Base-by-base conservation (phyloP, 2,888 invertebrate genomes). In the Hyalella azteca region DNA sequence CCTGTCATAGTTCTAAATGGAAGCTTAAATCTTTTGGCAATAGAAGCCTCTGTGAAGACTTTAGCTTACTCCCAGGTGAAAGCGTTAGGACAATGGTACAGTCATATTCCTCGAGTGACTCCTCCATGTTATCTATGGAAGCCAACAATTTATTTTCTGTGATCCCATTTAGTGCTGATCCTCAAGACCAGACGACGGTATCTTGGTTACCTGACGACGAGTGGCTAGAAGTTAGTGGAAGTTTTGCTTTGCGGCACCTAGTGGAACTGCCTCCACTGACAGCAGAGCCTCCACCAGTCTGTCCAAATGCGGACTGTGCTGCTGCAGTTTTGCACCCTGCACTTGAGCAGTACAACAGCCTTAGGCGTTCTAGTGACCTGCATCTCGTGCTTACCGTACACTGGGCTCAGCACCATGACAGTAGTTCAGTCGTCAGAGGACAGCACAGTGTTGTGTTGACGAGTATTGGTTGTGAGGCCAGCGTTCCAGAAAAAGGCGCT, bases 371-470 rank as follows among this genome's bases (percentile, higher is more conserved):
- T 26, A 80, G 78, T 41, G 78, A 40, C 29, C 50, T 83, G 22
- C 80, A 81, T 49, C 78, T 81, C 79, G 83, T 83, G 19, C 60
- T 80, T 1, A 80, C 81, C 7, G 77, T 81, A 15, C 48, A 76
- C 11, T 83, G 83, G 83, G 26, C 22, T 7, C 3, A 22, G 29
- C 29, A 9, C 15, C 26, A 29, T 4, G 11, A 22, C 29, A 59
- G 22, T 3, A 66, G 66, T 15, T 41, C 40, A 26, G 3, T 41
- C 11, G 76, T 59, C 9, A 79, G 73, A 40, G 82, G 82, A 3
- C 81, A 82, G 45, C 82, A 82, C 78, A 82, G 81, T 40, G 48
- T 82, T 41, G 36, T 79, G 32, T 73, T 81, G n/a, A 29, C 79
- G 39, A 78, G 26, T 26, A 50, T 82, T 22, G 78, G 82, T 13